Conservation (phyloP, 2,797 vertebrate genomes). For the Adelosebastes latens region DNA sequence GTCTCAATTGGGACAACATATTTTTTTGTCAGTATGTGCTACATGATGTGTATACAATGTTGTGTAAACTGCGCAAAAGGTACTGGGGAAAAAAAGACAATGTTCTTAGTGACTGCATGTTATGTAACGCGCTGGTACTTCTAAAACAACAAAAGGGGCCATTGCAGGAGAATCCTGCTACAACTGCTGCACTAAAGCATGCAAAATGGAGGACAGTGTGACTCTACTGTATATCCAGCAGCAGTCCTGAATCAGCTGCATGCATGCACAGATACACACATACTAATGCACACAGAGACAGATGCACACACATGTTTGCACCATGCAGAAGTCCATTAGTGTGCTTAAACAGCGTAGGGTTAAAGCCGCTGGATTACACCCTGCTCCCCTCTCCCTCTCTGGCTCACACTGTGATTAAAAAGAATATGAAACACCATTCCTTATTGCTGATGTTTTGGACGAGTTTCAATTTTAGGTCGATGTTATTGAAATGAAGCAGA, state of each 20-base stretch:
- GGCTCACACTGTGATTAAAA: conserved; percentile 19
- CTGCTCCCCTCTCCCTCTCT: not conserved
- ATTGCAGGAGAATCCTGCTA: conserved; percentile 28
- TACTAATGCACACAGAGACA: not conserved
- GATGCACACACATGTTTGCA: not conserved
- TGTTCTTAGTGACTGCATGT: conserved; percentile 35
- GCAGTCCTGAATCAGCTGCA: not conserved
- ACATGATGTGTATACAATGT: not conserved
- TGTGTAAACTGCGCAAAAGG: conserved; percentile 1
- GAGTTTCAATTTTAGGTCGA: not conserved
- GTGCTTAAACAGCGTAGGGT: not conserved
- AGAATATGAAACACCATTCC: not conserved
- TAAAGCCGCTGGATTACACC: conserved; percentile 3
- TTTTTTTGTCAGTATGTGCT: not conserved
- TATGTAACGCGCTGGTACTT: conserved; percentile 49
- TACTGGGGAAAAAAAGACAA: conserved; percentile 11
- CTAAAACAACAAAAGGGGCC: conserved; percentile 39
- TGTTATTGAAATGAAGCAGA: not conserved
- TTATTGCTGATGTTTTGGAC: not conserved
- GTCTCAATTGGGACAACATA: not conserved
- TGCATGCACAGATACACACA: not conserved
- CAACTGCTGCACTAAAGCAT: conserved; percentile 20
- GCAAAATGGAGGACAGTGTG: conserved; percentile 33
- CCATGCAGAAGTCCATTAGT: not conserved
- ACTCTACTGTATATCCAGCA: not conserved